Evolutionary conservation across 2,113 vertebrate genomes (phyloP).

Genomic region (rabbit (Oryctolagus cuniculus)): DNA sequence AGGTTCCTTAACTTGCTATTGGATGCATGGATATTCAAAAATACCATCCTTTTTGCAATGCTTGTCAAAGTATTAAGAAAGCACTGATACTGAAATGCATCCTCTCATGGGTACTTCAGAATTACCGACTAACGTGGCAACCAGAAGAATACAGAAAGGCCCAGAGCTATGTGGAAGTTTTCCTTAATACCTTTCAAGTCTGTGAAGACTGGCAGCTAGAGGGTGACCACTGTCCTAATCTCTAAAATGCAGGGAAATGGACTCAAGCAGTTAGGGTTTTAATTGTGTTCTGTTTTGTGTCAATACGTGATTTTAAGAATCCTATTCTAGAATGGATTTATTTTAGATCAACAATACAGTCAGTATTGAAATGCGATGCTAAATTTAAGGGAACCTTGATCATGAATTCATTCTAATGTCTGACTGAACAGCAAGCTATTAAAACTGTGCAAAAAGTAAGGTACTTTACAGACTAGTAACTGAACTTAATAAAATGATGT

Average conservation of each 20-base stretch:
- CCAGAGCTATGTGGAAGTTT: constrained; percentile 62
- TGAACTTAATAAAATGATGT: constrained; percentile 76
- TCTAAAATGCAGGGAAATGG: constrained; percentile 78
- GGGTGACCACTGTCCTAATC: constrained; percentile 77
- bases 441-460: constrained; percentile 81
- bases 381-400: constrained; percentile 76
- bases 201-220: constrained; percentile 77
- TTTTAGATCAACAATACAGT: constrained; percentile 63
- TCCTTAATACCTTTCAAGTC: constrained; percentile 77
- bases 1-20: constrained; percentile 73
- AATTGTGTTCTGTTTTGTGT: constrained; percentile 33
- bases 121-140: constrained; percentile 74
- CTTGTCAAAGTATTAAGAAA: constrained; percentile 74
- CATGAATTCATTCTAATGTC: constrained; percentile 76
- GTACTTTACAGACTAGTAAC: constrained; percentile 79
- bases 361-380: constrained; percentile 76
- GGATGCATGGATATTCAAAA: constrained; percentile 53
- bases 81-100: constrained; percentile 77
- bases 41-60: constrained; percentile 69
- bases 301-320: constrained; percentile 58
- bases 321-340: constrained; percentile 70
- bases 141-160: constrained; percentile 82
- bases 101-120: constrained; percentile 54
- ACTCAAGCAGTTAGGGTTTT: constrained; percentile 79
- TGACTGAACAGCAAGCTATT: constrained; percentile 79